phyloP scores from a whole-genome alignment of 2,113 vertebrate species.

The Antennarius striatus region DNA sequence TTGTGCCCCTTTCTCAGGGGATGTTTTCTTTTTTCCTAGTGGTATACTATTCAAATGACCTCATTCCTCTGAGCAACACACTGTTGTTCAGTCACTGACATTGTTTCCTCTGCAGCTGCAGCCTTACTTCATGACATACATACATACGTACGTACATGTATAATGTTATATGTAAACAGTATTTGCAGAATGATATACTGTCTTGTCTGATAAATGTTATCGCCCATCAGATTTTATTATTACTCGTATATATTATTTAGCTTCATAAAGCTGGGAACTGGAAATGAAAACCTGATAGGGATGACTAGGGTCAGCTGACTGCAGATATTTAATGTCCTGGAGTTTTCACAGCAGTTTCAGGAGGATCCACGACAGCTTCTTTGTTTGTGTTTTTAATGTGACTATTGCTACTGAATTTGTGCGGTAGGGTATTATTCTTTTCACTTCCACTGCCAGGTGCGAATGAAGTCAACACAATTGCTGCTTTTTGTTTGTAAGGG shows the following conservation, averaged over 20 bases:
- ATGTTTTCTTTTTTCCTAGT: not conserved
- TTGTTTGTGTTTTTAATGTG: no score
- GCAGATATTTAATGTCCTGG: not conserved
- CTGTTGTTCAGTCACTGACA: slow-evolving; percentile 27
- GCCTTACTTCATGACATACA: slow-evolving; percentile 17
- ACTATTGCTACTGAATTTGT: no score
- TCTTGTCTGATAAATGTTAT: slow-evolving; percentile 8
- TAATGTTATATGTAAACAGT: slow-evolving; percentile 28
- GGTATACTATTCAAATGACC: slow-evolving; percentile 40
- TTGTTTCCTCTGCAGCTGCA: slow-evolving; percentile 40
- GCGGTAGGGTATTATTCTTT: no score
- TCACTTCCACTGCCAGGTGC: no score
- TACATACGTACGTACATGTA: slow-evolving; percentile 14
- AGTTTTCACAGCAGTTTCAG: slow-evolving; percentile 29
- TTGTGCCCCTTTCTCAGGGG: slow-evolving; percentile 21
- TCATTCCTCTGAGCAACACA: slow-evolving; percentile 21
- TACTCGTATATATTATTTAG: slow-evolving; percentile 6
- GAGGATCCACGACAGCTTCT: not conserved
- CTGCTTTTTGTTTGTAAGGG: no score
- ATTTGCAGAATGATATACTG: slow-evolving; percentile 26
- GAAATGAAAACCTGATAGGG: slow-evolving; percentile 22
- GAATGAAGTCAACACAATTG: no score
- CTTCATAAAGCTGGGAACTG: slow-evolving; percentile 1
- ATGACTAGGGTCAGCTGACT: not conserved
- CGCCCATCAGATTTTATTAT: not conserved